Evolutionary conservation across 2,113 vertebrate species (phyloP).

Genomic region (Cettia cetti): DNA sequence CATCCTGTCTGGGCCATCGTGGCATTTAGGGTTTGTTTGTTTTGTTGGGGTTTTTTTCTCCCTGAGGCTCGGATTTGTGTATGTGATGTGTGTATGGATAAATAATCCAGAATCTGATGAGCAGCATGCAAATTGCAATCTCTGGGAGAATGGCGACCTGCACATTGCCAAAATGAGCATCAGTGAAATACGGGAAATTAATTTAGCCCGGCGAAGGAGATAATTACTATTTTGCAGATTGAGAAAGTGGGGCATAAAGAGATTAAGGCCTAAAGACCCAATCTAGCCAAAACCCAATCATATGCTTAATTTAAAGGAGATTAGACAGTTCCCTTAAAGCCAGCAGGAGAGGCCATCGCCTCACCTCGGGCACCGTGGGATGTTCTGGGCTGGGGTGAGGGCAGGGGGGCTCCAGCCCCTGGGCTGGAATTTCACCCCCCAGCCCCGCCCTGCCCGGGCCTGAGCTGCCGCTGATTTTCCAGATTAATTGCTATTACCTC

Average conservation of each 20-base stretch:
- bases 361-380: not conserved
- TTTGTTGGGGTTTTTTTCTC: not conserved
- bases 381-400: too few relatives aligned
- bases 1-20: not conserved
- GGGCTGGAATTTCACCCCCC: not conserved
- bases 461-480: not conserved
- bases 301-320: constrained; percentile 60
- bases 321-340: constrained; percentile 31
- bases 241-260: constrained; percentile 56
- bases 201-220: constrained; percentile 38
- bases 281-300: constrained; percentile 41
- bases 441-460: fast-evolving
- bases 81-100: not conserved
- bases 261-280: constrained; percentile 45
- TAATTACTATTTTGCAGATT: constrained; percentile 56
- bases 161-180: not conserved
- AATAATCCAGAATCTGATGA: not conserved
- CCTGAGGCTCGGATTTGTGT: not conserved
- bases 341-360: not conserved
- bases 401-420: too few relatives aligned
- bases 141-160: not conserved
- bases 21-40: not conserved
- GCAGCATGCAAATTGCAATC: not conserved
- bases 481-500: not conserved
- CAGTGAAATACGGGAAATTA: constrained; percentile 19